Conservation (phyloP, 2,113 vertebrate species). For the Myrmecobius fasciatus region DNA sequence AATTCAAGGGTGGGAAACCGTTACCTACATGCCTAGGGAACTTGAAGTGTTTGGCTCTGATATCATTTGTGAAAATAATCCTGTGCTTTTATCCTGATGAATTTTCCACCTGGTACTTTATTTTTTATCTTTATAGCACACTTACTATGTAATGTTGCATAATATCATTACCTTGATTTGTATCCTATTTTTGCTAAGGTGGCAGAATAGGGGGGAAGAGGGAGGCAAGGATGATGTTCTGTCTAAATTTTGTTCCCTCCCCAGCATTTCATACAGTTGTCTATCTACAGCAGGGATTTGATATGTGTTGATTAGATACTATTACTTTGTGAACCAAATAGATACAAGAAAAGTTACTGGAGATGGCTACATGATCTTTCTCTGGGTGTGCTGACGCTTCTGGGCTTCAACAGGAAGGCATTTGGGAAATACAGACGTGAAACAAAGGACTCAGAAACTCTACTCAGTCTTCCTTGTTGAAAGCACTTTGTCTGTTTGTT, state of each 20-base stretch:
- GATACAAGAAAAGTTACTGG: neutral
- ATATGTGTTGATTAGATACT: constrained; percentile 7
- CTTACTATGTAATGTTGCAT: neutral
- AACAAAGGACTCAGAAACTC: neutral
- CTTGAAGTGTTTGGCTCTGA: neutral
- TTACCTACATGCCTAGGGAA: constrained; percentile 57
- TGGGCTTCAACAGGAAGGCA: neutral
- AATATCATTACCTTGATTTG: neutral
- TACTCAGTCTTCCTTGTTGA: neutral
- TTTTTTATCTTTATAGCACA: neutral
- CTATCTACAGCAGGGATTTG: neutral
- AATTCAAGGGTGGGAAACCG: constrained; percentile 18
- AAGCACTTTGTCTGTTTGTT: neutral
- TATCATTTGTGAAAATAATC: constrained; percentile 42
- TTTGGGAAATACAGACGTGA: neutral
- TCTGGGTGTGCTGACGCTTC: neutral
- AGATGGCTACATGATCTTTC: neutral
- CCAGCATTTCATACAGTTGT: neutral
- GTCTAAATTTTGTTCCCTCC: neutral
- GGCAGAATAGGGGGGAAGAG: too few species aligned
- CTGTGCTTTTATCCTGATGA: constrained; percentile 29
- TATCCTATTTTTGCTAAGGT: neutral
- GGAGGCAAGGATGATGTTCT: neutral
- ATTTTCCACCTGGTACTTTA: neutral
- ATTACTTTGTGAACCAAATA: constrained; percentile 23